Conservation (phyloP, 2,888 invertebrate genomes). For the Drosophila tanythrix region DNA sequence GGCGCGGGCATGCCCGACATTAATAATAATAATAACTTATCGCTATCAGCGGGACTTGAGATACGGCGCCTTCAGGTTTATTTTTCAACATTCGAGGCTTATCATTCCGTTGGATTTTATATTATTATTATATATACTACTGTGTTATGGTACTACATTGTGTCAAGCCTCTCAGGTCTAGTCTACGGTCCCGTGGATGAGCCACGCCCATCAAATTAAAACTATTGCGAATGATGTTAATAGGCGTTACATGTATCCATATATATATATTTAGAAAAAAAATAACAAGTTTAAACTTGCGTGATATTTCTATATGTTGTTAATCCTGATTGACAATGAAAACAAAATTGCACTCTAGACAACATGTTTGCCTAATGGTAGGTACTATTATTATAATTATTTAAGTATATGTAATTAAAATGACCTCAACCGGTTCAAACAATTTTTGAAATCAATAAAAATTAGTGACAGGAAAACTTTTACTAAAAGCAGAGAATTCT, state of each 20-base stretch:
- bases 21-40: conserved; percentile 49
- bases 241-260: conserved; percentile 1
- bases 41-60: conserved; percentile 61
- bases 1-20: conserved; percentile 30
- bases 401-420: conserved; percentile 16
- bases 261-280: not conserved
- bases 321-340: conserved; percentile 27
- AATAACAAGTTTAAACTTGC: conserved; percentile 21
- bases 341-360: conserved; percentile 10
- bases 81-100: conserved; percentile 43
- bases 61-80: conserved; percentile 47
- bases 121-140: not conserved
- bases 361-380: conserved; percentile 28
- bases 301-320: conserved; percentile 34
- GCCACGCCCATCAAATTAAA: conserved; percentile 38
- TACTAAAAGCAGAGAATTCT: not conserved
- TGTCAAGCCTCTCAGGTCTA: conserved; percentile 14
- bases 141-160: not conserved
- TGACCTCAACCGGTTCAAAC: not conserved
- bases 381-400: conserved; percentile 28
- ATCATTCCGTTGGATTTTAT: conserved; percentile 40
- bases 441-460: no score
- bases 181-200: not conserved
- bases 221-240: conserved; percentile 10
- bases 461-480: not conserved